Base-by-base conservation (phyloP, 1,140 invertebrate genomes). In the Macrobrachium rosenbergii region DNA sequence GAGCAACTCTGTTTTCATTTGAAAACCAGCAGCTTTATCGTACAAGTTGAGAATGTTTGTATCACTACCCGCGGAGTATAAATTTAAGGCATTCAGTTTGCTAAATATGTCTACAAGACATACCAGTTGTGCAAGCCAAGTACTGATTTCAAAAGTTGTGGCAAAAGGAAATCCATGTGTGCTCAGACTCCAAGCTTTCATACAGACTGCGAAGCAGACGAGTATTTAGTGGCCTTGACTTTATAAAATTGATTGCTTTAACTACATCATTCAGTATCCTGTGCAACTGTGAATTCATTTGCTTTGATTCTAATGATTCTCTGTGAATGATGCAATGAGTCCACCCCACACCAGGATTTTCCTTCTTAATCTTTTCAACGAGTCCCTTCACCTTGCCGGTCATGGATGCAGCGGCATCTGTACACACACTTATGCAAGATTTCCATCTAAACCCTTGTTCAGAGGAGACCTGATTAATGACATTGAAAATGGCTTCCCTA, bases 1-100 rank as follows among this genome's bases (percentile, higher is more conserved):
- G 19, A 73, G 28, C 75, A 78, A 78, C 52, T 78, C 45, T 77
- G 19, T 78, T 52, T 78, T 78, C 75, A 45, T 78, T 78, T 78
- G 43, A 78, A 78, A 52, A 78, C 16, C 52, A 37, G 14, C 37
- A 52, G 45, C 43, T 78, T 58, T n/a, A n/a, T n/a, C n/a, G 12
- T 19, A 19, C 75, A 78, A 45, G 17, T n/a, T 73, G 69, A 73
- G 28, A 73, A 73, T 73, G 69, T 23, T 73, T 73, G 69, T 73
- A 37, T 73, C 52, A 12, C 58, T 43, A 45, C 75, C 45, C 21
- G 75, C 21, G 58, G 37, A 77, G 75, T n/a, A 77, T 45, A 77
- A 45, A 77, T 77, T 77, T 43, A 77, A 37, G 5, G 5, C 75
- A 45, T 77, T 77, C 75, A 77, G 43, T 19, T 45, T 77, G 21